Conservation (phyloP, 2,888 invertebrate genomes). For the Drosophila fungiperda region DNA sequence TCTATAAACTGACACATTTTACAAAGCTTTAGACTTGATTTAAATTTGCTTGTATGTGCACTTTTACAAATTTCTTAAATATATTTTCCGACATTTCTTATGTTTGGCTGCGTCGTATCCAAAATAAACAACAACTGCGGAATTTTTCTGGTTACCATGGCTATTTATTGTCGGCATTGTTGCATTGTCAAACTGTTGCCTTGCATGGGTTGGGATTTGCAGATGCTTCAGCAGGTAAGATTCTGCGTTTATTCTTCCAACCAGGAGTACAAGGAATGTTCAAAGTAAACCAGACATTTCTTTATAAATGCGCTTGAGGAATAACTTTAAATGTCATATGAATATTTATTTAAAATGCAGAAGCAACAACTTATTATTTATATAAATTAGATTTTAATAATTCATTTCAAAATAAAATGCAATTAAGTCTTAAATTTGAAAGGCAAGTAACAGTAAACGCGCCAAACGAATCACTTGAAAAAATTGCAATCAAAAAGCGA, state of each 20-base stretch:
- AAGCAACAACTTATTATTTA: background rate
- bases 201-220: slow-evolving; percentile 32
- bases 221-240: slow-evolving; percentile 15
- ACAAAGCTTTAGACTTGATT: slow-evolving; percentile 16
- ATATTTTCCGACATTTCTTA: slow-evolving; percentile 36
- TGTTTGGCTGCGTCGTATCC: slow-evolving; percentile 58
- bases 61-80: slow-evolving; percentile 8
- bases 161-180: slow-evolving; percentile 65
- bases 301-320: rapidly evolving
- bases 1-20: slow-evolving; percentile 59
- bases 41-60: slow-evolving; percentile 7
- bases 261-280: background rate
- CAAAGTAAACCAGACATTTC: background rate
- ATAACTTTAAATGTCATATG: background rate
- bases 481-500: background rate
- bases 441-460: background rate
- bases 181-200: slow-evolving; percentile 74
- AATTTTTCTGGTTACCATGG: slow-evolving; percentile 76
- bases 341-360: background rate
- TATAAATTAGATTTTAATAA: background rate
- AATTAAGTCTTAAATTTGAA: background rate
- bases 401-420: background rate
- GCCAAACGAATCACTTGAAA: background rate
- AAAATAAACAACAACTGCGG: slow-evolving; percentile 78
- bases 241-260: slow-evolving; percentile 7